Conservation (phyloP, 2,888 invertebrate species). For the Himalopsyche anomala region DNA sequence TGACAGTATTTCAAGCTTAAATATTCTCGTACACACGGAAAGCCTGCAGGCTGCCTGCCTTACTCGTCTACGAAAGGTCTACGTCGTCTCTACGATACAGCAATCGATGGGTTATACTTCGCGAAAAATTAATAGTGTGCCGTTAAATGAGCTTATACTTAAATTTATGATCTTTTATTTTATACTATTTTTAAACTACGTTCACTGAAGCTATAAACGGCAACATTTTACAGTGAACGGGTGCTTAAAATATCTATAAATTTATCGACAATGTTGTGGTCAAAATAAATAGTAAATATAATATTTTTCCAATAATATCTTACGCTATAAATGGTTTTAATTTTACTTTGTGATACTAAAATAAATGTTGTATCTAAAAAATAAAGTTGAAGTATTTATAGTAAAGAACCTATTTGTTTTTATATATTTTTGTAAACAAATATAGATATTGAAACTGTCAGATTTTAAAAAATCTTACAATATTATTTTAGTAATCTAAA, state of each 20-base stretch:
- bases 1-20: constrained; percentile 64
- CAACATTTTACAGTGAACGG: neutral
- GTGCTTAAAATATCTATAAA: neutral
- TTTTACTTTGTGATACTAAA: too few relatives aligned
- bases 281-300: too few relatives aligned
- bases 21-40: constrained; percentile 52
- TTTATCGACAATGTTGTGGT: neutral
- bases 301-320: too few relatives aligned
- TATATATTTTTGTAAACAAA: too few relatives aligned
- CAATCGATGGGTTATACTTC: constrained; percentile 55
- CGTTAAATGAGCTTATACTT: constrained; percentile 57
- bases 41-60: constrained; percentile 7
- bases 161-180: constrained; percentile 49
- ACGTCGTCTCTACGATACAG: constrained; percentile 48
- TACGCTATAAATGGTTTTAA: too few relatives aligned
- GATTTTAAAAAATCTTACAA: too few relatives aligned
- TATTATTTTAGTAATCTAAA: too few relatives aligned
- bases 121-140: constrained; percentile 51
- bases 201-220: neutral
- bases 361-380: too few relatives aligned
- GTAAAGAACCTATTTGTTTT: too few relatives aligned
- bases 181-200: constrained; percentile 3
- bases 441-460: too few relatives aligned
- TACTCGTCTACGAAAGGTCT: constrained; percentile 45
- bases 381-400: too few relatives aligned